phyloP scores from a whole-genome alignment of 2,113 vertebrate genomes.

The Clarias gariepinus region DNA sequence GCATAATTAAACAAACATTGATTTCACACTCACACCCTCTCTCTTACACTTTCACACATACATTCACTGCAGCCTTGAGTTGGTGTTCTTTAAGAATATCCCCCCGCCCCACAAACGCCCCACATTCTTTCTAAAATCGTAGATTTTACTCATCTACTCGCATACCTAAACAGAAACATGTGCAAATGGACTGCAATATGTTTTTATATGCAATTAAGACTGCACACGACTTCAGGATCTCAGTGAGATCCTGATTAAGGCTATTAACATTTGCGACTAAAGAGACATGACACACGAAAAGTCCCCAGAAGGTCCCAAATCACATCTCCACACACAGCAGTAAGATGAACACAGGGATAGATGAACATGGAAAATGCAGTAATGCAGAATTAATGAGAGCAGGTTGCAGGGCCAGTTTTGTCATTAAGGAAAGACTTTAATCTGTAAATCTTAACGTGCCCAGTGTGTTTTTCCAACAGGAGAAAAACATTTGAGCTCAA shows the following conservation, averaged over 20 bases:
- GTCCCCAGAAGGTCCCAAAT: background rate
- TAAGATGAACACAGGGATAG: background rate
- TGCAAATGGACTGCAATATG: background rate
- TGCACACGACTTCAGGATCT: background rate
- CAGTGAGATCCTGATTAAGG: background rate
- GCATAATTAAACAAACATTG: constrained; percentile 84
- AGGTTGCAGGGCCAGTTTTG: constrained; percentile 9
- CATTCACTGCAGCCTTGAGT: constrained; percentile 7
- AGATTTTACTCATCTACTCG: background rate
- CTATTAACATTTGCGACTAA: background rate
- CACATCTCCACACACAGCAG: background rate
- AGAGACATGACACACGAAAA: background rate
- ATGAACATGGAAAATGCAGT: constrained; percentile 7
- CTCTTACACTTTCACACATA: constrained; percentile 29
- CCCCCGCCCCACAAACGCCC: background rate
- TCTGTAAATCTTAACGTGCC: constrained; percentile 11
- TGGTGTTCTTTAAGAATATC: background rate
- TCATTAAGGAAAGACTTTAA: constrained; percentile 24
- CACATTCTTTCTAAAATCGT: background rate
- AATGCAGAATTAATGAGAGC: constrained; percentile 14
- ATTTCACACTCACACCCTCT: constrained; percentile 67
- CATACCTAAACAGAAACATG: background rate
- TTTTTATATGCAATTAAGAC: background rate
- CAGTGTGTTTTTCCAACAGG: constrained; percentile 20
- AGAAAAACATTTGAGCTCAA: background rate